These are phyloP conservation scores for Tamias sibiricus DNA, from an alignment of 2,113 vertebrate genomes.

Conservation along the genomic window DNA sequence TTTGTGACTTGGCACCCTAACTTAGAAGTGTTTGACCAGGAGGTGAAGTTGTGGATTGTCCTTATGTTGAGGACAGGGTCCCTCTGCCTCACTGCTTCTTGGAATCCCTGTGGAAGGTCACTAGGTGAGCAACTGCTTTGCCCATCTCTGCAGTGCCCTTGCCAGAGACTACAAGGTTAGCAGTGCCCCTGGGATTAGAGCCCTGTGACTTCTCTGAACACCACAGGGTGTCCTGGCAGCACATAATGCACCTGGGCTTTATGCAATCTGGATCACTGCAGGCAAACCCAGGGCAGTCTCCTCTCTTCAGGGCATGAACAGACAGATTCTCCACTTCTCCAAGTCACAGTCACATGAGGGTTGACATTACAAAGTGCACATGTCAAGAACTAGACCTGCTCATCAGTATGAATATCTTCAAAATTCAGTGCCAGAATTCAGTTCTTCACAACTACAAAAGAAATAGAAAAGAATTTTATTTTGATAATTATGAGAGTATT, in stretches of 20 bases:
- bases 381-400: slow-evolving; percentile 90
- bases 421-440: slow-evolving; percentile 92
- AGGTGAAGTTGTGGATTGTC: too few species aligned
- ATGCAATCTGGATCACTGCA: slow-evolving; percentile 91
- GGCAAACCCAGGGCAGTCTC: slow-evolving; percentile 88
- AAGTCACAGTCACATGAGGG: slow-evolving; percentile 87
- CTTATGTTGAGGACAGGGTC: rapidly evolving
- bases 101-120: not conserved
- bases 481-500: not conserved
- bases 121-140: not conserved
- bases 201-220: slow-evolving; percentile 77
- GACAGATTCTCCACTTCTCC: slow-evolving; percentile 90
- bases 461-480: slow-evolving; percentile 82
- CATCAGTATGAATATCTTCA: slow-evolving; percentile 88
- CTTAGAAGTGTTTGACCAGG: not conserved
- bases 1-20: not conserved
- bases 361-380: slow-evolving; percentile 92
- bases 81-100: not conserved
- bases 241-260: slow-evolving; percentile 92
- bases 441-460: slow-evolving; percentile 92
- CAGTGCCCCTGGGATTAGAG: not conserved
- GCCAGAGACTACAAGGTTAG: not conserved
- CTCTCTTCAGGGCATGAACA: slow-evolving; percentile 93
- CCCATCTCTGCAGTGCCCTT: not conserved
- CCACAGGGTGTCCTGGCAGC: slow-evolving; percentile 90